Evolutionary conservation across 1,140 invertebrate species (phyloP).

Genomic region (Stegodyphus dumicola): DNA sequence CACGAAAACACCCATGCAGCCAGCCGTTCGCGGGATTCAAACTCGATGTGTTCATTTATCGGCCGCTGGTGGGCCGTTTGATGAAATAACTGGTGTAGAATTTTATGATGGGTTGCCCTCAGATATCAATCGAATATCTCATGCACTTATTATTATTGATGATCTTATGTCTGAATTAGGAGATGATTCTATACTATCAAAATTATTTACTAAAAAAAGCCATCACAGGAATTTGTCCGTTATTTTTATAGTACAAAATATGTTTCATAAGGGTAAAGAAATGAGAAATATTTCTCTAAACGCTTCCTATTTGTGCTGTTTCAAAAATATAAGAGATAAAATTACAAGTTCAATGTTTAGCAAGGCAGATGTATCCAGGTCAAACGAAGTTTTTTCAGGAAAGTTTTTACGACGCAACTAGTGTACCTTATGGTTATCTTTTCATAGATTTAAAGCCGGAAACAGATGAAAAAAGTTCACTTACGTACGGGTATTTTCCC

Average conservation of each 20-base stretch:
- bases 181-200: not conserved
- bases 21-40: no score
- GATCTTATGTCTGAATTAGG: constrained; percentile 20
- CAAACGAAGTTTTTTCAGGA: constrained; percentile 7
- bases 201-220: constrained; percentile 24
- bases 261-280: constrained; percentile 34
- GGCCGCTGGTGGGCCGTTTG: no score
- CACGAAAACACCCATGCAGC: no score
- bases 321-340: constrained; percentile 28
- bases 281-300: constrained; percentile 39
- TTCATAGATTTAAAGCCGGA: constrained; percentile 5
- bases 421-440: constrained; percentile 16
- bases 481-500: constrained; percentile 12
- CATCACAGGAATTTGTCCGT: constrained; percentile 24
- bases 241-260: constrained; percentile 47
- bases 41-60: no score
- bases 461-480: not conserved
- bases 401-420: constrained; percentile 10
- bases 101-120: not conserved
- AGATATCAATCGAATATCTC: not conserved
- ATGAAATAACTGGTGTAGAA: not conserved
- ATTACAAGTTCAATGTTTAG: not conserved
- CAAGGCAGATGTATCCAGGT: constrained; percentile 12
- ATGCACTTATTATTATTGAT: constrained; percentile 7
- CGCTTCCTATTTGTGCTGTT: constrained; percentile 18